Conservation (phyloP, 2,888 invertebrate species). For the Watsonalla cultraria region DNA sequence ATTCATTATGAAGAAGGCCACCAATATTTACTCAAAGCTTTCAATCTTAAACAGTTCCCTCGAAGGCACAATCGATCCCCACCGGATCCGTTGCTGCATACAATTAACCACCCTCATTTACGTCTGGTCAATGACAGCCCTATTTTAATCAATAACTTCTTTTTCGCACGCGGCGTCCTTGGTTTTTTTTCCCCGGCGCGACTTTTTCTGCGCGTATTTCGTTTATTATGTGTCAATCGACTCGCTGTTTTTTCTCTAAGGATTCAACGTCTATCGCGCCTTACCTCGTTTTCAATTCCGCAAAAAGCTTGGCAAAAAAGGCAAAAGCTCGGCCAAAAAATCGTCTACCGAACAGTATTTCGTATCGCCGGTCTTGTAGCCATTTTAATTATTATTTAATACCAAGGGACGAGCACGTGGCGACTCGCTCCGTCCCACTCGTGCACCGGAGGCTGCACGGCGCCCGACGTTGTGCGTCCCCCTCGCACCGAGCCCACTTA, state of each 20-base stretch:
- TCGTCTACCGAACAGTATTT: conserved; percentile 74
- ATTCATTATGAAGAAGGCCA: conserved; percentile 13
- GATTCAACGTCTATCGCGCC: conserved; percentile 35
- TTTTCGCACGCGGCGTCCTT: conserved; percentile 74
- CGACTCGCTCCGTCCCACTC: conserved; percentile 55
- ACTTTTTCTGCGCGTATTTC: conserved; percentile 74
- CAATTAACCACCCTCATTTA: conserved; percentile 77
- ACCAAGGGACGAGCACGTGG: conserved; percentile 78
- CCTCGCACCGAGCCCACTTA: conserved; percentile 73
- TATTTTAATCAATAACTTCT: conserved; percentile 78
- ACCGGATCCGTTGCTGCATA: conserved; percentile 64
- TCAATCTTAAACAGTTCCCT: conserved; percentile 36
- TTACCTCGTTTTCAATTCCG: conserved; percentile 61
- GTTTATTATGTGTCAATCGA: conserved; percentile 72
- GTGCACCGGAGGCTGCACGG: conserved; percentile 24
- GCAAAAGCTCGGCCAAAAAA: conserved; percentile 74
- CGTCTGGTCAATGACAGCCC: conserved; percentile 78
- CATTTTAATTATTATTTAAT: conserved; percentile 80
- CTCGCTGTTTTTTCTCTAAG: conserved; percentile 43
- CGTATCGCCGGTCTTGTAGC: conserved; percentile 75
- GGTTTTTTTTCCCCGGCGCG: conserved; percentile 75
- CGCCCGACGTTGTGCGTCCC: conserved; percentile 42
- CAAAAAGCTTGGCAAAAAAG: conserved; percentile 72
- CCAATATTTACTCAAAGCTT: conserved; percentile 19
- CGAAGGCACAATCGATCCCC: conserved; percentile 45